Percentiles rank a stretch among this genome's conserved stretches.
Conservation (phyloP, 1,140 invertebrate species). For the Pachyrhynchus sulphureomaculatus region DNA sequence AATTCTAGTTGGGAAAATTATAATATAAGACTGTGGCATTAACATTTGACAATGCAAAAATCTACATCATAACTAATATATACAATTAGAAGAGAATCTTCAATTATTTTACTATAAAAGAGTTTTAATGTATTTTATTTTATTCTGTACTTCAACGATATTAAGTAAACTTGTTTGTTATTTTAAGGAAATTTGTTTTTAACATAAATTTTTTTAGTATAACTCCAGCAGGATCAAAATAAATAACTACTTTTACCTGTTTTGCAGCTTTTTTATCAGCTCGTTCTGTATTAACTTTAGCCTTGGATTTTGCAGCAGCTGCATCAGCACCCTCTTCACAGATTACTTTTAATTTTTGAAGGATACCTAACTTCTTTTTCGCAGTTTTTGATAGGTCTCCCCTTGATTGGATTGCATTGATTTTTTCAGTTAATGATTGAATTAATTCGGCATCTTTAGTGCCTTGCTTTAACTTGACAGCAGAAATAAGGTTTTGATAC, state of each 20-base stretch:
- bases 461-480: slow-evolving; percentile 8
- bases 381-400: slow-evolving; percentile 35
- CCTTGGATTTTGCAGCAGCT: slow-evolving; percentile 8
- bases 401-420: slow-evolving; percentile 19
- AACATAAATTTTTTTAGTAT: too few relatives aligned
- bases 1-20: background rate
- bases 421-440: slow-evolving; percentile 22
- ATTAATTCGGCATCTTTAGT: slow-evolving; percentile 26
- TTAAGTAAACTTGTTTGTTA: too few relatives aligned
- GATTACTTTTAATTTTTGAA: slow-evolving; percentile 18
- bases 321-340: slow-evolving; percentile 15
- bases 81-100: too few relatives aligned
- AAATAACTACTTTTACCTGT: slow-evolving; percentile 1
- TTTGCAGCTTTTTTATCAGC: slow-evolving; percentile 8
- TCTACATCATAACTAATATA: too few relatives aligned
- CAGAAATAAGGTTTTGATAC: slow-evolving; percentile 15
- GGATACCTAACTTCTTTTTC: slow-evolving; percentile 31
- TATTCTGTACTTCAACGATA: too few relatives aligned
- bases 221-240: too few relatives aligned
- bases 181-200: too few relatives aligned
- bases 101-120: too few relatives aligned
- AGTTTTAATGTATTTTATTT: too few relatives aligned
- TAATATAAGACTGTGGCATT: background rate
- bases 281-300: slow-evolving; percentile 3
- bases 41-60: background rate